phyloP scores from a whole-genome alignment of 2,888 invertebrate genomes.

The Elmis aenea region DNA sequence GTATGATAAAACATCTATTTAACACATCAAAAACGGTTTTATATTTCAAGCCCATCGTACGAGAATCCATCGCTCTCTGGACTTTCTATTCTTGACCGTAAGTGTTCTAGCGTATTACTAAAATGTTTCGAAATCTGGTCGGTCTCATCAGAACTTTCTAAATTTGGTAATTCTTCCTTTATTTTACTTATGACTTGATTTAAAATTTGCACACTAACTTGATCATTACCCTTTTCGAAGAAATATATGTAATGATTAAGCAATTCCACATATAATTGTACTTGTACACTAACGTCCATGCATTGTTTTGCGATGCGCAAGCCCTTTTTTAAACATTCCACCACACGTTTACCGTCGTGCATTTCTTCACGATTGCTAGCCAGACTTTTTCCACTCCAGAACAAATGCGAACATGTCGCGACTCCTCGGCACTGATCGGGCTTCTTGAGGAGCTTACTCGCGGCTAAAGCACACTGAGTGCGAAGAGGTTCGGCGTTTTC shows the following conservation, averaged over 20 bases:
- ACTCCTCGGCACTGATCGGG: conserved; percentile 97
- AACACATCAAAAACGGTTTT: neutral
- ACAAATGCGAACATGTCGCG: conserved; percentile 89
- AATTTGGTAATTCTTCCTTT: conserved; percentile 85
- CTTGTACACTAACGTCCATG: conserved; percentile 95
- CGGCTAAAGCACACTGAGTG: conserved; percentile 93
- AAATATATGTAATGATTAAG: conserved; percentile 92
- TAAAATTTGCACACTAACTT: conserved; percentile 42
- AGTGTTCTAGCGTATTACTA: conserved; percentile 80
- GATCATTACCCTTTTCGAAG: conserved; percentile 71
- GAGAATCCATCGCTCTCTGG: conserved; percentile 57
- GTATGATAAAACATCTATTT: neutral
- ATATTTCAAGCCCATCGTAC: conserved; percentile 58
- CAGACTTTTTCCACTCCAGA: conserved; percentile 83
- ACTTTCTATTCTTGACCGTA: conserved; percentile 65
- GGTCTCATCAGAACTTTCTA: conserved; percentile 92
- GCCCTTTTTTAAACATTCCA: conserved; percentile 94
- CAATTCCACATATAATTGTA: conserved; percentile 91
- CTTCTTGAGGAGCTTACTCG: conserved; percentile 93
- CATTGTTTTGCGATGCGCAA: conserved; percentile 94
- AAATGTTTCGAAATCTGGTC: conserved; percentile 96
- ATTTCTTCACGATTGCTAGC: conserved; percentile 54
- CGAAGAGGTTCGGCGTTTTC: conserved; percentile 96
- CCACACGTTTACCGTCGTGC: conserved; percentile 84
- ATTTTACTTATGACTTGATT: conserved; percentile 86